Conservation (phyloP, 2,113 vertebrate species). For the Aramus guarauna region DNA sequence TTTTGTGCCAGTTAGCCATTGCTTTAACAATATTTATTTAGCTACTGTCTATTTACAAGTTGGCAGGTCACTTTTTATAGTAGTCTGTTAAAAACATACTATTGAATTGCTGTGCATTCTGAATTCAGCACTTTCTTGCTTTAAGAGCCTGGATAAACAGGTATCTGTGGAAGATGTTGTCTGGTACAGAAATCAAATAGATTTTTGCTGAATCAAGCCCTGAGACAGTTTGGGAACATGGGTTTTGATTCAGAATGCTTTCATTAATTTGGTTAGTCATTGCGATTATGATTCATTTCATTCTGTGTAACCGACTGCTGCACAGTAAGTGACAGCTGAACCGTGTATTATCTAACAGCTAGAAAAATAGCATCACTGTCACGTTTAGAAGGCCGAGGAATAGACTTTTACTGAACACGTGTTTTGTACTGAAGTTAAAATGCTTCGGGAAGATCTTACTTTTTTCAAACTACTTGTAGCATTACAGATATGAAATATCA, state of each 20-base stretch:
- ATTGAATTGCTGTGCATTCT: neutral
- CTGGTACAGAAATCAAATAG: neutral
- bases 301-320: constrained; percentile 5
- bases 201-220: constrained; percentile 48
- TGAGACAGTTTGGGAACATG: neutral
- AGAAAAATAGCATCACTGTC: constrained; percentile 14
- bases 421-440: neutral
- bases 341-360: constrained; percentile 33
- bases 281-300: constrained; percentile 30
- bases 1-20: neutral
- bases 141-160: neutral
- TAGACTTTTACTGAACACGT: neutral
- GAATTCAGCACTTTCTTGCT: neutral
- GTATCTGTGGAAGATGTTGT: neutral
- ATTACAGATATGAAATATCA: neutral
- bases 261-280: constrained; percentile 49
- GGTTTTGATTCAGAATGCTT: constrained; percentile 25
- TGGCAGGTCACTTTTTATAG: neutral
- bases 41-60: neutral
- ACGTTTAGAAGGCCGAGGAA: neutral
- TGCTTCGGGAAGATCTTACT: neutral
- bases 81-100: neutral
- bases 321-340: constrained; percentile 28
- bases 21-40: neutral
- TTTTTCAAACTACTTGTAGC: neutral